Base-by-base conservation (phyloP, 2,797 vertebrate genomes). In the Carduelis carduelis region DNA sequence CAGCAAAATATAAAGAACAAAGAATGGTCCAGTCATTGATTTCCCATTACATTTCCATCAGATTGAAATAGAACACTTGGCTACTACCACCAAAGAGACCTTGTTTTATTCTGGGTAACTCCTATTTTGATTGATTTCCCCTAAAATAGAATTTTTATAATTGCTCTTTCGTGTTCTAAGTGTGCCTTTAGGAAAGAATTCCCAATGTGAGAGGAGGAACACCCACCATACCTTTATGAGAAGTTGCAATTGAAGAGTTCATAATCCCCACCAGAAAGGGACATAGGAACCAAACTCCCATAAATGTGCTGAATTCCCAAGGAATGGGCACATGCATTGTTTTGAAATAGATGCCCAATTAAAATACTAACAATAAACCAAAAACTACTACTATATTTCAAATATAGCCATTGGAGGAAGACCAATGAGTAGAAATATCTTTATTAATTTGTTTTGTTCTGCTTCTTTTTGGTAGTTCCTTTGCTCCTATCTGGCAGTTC, bases 11-110 rank as follows among this genome's bases (percentile, higher is more conserved):
- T 1, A 63, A 77, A 30, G 77, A 84, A 55, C 64, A 76, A 83
- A 56, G 65, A 78, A 66, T 20, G 57, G 59, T 32, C 53, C 63
- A 49, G 50, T 14, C 90, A 92, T 89, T 86, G 92, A 95, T 96
- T 96, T 94, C 72, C 78, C 76, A 91, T 92, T 93, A 68, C 30
- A 44, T 83, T 93, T 94, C 72, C 59, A 96, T 89, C 55, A 35
- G 68, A 89, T n/a, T 50, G 83, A 77, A 83, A 92, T 52, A 83
- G 84, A 69, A 65, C 72, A 52, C 50, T 88, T 83, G 57, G 84
- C 71, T 89, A 83, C 68, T 81, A 75, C 64, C 57, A 94, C 68
- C 39, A 61, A 82, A 59, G 30, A 70, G 39, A 89, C 74, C 46
- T 68, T 89, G 22, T 60, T 92, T 90, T 81, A 91, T 86, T 81